These are phyloP conservation scores for Orchesella cincta DNA, from an alignment of 1,140 invertebrate species.

Conservation along the genomic window DNA sequence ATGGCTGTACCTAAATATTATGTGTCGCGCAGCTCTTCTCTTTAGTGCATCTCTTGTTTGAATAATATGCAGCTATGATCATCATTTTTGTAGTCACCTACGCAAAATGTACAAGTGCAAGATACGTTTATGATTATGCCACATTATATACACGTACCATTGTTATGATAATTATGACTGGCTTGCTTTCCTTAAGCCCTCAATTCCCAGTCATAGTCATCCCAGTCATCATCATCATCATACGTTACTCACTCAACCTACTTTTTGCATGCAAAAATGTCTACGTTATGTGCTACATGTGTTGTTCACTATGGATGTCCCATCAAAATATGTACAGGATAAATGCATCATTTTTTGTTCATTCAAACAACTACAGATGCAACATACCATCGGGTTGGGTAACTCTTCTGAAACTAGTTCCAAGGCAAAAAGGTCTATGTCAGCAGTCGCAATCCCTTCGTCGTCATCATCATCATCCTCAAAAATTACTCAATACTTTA, in stretches of 20 bases:
- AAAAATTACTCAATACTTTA: background rate
- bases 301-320: background rate
- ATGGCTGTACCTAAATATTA: too few species aligned
- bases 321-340: background rate
- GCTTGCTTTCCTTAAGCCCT: constrained; percentile 4
- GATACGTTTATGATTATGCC: too few species aligned
- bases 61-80: too few species aligned
- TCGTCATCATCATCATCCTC: constrained; percentile 29
- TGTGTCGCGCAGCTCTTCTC: too few species aligned
- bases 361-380: background rate
- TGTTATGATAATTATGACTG: background rate
- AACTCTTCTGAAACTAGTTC: constrained; percentile 37
- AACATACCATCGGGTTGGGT: background rate
- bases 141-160: too few species aligned
- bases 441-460: constrained; percentile 27
- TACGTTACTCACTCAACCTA: constrained; percentile 12
- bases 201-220: background rate
- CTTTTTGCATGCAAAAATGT: background rate
- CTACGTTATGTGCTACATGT: background rate
- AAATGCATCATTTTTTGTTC: background rate
- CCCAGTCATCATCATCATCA: background rate
- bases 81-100: too few species aligned
- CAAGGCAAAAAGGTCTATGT: constrained; percentile 48
- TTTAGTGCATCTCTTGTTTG: too few species aligned
- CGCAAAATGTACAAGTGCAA: too few species aligned